These are phyloP conservation scores for Propithecus perrieri DNA, from an alignment of 2,797 vertebrate species.

Conservation along the genomic window DNA sequence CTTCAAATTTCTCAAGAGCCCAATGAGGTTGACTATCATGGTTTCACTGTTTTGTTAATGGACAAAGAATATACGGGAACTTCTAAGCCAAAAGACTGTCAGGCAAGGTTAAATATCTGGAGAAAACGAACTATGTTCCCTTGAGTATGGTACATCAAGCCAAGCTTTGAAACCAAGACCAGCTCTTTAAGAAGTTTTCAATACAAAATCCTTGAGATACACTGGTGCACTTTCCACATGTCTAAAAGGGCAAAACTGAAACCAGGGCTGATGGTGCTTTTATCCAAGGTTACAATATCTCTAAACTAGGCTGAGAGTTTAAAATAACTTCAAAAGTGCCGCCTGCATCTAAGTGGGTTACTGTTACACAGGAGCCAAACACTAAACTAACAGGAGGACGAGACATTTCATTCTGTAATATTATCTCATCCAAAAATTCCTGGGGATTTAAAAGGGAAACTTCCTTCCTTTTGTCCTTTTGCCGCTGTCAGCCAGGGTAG, in stretches of 20 bases:
- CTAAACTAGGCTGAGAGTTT: conserved; percentile 85
- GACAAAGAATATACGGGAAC: conserved; percentile 53
- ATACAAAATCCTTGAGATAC: conserved; percentile 77
- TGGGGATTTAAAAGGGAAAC: conserved; percentile 79
- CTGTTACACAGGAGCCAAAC: conserved; percentile 90
- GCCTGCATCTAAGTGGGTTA: conserved; percentile 90
- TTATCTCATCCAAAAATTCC: conserved; percentile 80
- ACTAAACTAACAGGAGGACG: conserved; percentile 88
- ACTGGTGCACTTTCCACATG: conserved; percentile 58
- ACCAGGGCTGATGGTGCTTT: conserved; percentile 74
- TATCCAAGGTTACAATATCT: conserved; percentile 83
- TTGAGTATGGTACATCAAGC: conserved; percentile 53
- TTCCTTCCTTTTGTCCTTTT: conserved; percentile 74
- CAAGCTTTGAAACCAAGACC: conserved; percentile 80
- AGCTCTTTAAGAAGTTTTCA: conserved; percentile 76
- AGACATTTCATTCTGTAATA: conserved; percentile 87
- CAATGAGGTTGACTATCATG: neutral
- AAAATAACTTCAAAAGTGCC: conserved; percentile 94
- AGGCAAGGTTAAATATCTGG: conserved; percentile 68
- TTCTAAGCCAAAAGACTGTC: conserved; percentile 63
- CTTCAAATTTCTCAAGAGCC: conserved; percentile 38
- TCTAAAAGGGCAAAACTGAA: conserved; percentile 81
- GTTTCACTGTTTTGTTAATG: conserved; percentile 34
- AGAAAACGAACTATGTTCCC: conserved; percentile 64
- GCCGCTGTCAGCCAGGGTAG: conserved; percentile 31